phyloP scores from a whole-genome alignment of 2,888 invertebrate genomes.

The Lapara coniferarum region DNA sequence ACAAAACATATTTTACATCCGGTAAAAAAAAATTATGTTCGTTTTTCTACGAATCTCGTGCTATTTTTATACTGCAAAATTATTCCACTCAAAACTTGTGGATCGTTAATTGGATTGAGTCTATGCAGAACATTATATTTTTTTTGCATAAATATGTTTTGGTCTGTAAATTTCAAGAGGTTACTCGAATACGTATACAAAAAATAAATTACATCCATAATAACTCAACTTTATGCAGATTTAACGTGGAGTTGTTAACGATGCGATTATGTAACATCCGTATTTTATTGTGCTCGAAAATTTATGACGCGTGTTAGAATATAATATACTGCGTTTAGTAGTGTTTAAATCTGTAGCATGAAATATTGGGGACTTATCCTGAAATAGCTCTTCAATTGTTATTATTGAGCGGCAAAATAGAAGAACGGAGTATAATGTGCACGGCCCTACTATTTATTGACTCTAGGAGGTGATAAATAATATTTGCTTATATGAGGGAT shows the following conservation, averaged over 20 bases:
- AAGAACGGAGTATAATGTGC: background rate
- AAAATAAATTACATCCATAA: constrained; percentile 24
- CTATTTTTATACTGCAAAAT: too few species aligned
- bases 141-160: constrained; percentile 2
- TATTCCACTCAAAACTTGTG: too few species aligned
- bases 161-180: constrained; percentile 3
- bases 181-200: background rate
- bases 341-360: constrained; percentile 2
- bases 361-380: constrained; percentile 1
- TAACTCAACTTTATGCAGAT: constrained; percentile 38
- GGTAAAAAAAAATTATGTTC: too few species aligned
- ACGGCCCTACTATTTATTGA: background rate
- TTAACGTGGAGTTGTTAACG: constrained; percentile 38
- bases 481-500: background rate
- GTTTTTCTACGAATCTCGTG: too few species aligned
- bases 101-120: background rate
- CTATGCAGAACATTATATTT: background rate
- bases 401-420: background rate
- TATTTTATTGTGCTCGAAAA: constrained; percentile 38
- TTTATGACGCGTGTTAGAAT: constrained; percentile 11
- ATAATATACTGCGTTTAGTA: background rate
- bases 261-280: constrained; percentile 25
- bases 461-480: background rate
- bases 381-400: background rate
- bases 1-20: too few species aligned